Evolutionary conservation across 2,113 vertebrate species (phyloP), one percentile per base, ranked within the genome.

Genomic region (Opisthocomus hoazin): DNA sequence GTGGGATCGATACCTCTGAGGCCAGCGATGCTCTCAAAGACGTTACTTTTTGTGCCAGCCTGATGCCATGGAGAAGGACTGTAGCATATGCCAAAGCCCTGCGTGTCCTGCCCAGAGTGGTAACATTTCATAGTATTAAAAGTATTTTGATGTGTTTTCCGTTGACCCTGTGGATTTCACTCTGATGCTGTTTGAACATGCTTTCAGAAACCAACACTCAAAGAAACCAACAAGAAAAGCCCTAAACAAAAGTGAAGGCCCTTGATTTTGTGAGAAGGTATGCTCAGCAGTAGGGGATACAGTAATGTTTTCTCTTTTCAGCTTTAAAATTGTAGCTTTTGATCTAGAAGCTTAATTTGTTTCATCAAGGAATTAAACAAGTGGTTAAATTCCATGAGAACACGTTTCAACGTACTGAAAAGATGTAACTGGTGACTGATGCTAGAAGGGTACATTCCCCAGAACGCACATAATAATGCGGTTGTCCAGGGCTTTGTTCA

Each of bases 401-500:
- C 75, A 58, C 23, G 41, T 90, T 96, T 70, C 54, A 97, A 88
- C 84, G 51, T 1, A 4, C 0, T 39, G 76, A 70, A 90, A 88
- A 87, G 93, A 50, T 91, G 92, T 90, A 82, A 46, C 39, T 15
- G 5, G 86, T 46, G 81, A 8, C 34, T 57, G 70, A 39, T 58
- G 75, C 76, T 74, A 11, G 8, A 68, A 58, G 80, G 63, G 71
- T 39, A 92, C 96, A 76, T 96, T 94, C 95, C 87, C 94, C 93
- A 53, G 29, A 91, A 79, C 77, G 17, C 92, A 45, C 94, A 91
- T 93, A 94, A 79, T 95, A 86, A 96, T 84, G 96, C 90, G 88
- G 45, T 34, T 10, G 0, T 63, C 46, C 79, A 51, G 92, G 79
- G 70, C 90, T 90, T n/a, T 30, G 1, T 69, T 92, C 91, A 73